Evolutionary conservation across 2,888 invertebrate species (phyloP), one percentile per base, ranked within the genome.

Genomic region (Nebria brevicollis): DNA sequence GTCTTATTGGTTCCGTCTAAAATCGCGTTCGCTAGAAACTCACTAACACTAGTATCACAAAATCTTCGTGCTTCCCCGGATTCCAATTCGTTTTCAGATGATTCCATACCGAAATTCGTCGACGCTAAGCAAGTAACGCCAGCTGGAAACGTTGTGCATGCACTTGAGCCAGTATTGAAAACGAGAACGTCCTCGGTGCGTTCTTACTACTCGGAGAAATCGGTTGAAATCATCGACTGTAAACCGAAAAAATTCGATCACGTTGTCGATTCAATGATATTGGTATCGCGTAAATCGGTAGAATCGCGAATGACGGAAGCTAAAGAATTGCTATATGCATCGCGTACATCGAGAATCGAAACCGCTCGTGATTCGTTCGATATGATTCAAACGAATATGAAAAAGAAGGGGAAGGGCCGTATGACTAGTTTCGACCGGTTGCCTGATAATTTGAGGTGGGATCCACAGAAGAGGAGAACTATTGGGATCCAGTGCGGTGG

Each of bases 181-280:
- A 1, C 65, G 64, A 54, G 54, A 54, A 7, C 54, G 54, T 8
- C 4, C 4, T 11, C 54, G 54, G 20, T 20, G 20, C 20, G 20
- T 20, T 20, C 20, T 1, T 20, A 20, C 20, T 5, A 34, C 2
- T 34, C 34, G 34, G 64, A 75, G 1, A 75, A 75, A 20, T 26
- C 65, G 13, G 74, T 74, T 2, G 15, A 34, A 13, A 74, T 42
- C 8, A 20, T 15, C 54, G n/a, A 11, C 1, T 65, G 34, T 34
- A 43, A 15, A 13, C 26, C 8, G 72, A 13, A 26, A 43, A 42
- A 41, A 15, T 26, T 75, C 15, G 25, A 66, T 6, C 1, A 11
- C 11, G 26, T 10, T 1, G 25, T 70, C 5, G 79, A 79, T 79
- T 79, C 79, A 10, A 3, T 77, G 2, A 11, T 77, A 3, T 34